Evolutionary conservation across 2,113 vertebrate genomes (phyloP), one percentile per base, ranked within the genome.

Genomic region (Dipodomys merriami): DNA sequence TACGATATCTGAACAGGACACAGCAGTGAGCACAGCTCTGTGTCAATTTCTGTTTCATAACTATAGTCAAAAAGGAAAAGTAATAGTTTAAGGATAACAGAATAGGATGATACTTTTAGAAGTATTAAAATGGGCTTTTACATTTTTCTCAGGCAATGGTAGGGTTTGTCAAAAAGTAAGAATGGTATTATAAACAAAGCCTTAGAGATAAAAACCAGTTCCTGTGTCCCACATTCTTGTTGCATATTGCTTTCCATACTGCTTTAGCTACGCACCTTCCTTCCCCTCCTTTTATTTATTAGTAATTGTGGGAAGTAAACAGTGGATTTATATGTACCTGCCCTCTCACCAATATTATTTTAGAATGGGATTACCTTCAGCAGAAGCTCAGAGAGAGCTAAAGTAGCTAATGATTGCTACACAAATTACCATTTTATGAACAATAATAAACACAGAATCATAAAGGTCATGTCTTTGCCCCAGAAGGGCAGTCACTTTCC

Each of bases 81-180:
- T 8, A 64, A 30, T 60, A 67, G 27, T 92, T 74, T 65, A 86
- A 65, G 20, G 76, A 79, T 73, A 69, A 20, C 2, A 73, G 12
- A 88, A 81, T 0, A 82, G 30, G 11, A 74, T 77, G 19, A 89
- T 4, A 71, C 22, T 88, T 46, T 74, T 5, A 85, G 7, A 87
- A 53, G 92, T 67, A 68, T 46, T 64, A 64, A 44, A 35, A 86
- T n/a, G 30, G 23, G 9, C 77, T 57, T 15, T 88, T 85, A 2
- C 10, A 76, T 46, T 29, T 93, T 89, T 83, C 4, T 18, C 11
- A 33, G 15, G 20, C 11, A 84, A 33, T 73, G 30, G 8, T 22
- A 64, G 44, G 49, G 86, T 94, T 72, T 82, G 73, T 30, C 68
- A 33, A 84, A 88, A 79, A 91, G 76, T 46, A 23, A 73, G 90